phyloP scores from a whole-genome alignment of 2,797 vertebrate genomes.

The Numenius phaeopus region DNA sequence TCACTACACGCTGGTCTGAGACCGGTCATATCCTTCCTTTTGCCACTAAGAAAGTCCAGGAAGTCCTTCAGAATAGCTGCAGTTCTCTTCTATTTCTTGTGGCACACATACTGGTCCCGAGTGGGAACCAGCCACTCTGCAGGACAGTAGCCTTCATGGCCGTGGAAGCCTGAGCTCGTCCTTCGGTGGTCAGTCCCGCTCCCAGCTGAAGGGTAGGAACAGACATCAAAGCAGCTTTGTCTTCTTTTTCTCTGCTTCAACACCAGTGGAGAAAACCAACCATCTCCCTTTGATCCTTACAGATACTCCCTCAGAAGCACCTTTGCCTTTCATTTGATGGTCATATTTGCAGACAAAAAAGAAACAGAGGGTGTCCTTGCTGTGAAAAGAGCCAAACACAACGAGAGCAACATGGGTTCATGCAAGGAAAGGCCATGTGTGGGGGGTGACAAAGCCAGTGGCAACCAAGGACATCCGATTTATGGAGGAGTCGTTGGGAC shows the following conservation, averaged over 20 bases:
- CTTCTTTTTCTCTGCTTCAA: background rate
- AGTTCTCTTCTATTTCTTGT: background rate
- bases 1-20: background rate
- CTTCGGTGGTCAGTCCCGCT: background rate
- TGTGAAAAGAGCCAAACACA: background rate
- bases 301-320: background rate
- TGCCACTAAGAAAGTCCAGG: background rate
- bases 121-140: too few species aligned
- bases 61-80: background rate
- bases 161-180: background rate
- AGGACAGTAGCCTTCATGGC: background rate
- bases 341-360: background rate
- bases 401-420: background rate
- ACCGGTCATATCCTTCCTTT: background rate
- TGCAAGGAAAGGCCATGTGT: background rate
- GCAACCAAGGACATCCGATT: background rate
- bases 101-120: rapidly evolving
- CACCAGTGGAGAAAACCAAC: background rate
- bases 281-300: background rate
- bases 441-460: background rate
- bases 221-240: background rate
- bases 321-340: background rate
- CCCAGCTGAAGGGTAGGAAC: background rate
- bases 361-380: background rate
- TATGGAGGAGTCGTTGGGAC: background rate